Evolutionary conservation across 2,113 vertebrate genomes (phyloP), one percentile per base, ranked within the genome.

Genomic region (Rhadina sibilatrix): DNA sequence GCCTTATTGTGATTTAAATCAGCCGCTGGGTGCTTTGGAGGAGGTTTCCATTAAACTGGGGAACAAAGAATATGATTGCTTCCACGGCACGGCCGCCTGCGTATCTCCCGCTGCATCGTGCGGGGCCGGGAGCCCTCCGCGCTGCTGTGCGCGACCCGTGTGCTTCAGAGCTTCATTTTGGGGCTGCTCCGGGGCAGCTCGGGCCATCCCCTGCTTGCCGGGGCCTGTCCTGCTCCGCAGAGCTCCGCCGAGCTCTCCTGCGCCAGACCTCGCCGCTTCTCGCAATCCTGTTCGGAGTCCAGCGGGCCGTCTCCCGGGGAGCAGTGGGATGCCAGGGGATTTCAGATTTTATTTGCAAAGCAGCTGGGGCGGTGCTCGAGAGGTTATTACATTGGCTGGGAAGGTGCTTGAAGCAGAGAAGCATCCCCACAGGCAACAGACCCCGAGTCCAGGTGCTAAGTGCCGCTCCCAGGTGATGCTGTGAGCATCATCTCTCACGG

Each of bases 1-100:
- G 9, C 90, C 47, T 71, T 42, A 96, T 96, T 97, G 90, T 96
- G 94, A 97, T 97, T 96, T 97, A 97, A 97, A 97, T 96, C 78
- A 86, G 87, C 66, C 22, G 8, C 71, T 60, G 89, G 79, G 49
- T 66, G 83, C 70, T 90, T 91, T 93, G 93, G 70, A 92, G 83
- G 53, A 93, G 71, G 89, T 89, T 97, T 96, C 60, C 76, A 95
- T 91, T 78, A 94, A 96, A 94, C 37, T 46, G 54, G 46, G 77
- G 97, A 97, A 97, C 86, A 97, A 97, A 97, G 94, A 89, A 75
- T 40, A 64, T 50, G 85, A 94, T 68, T 92, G 84, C 92, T 92
- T 93, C 60, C 85, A 13, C 18, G 8, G 59, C 95, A 35, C 63
- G 82, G 92, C 91, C 23, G 52, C 83, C 79, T 70, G 89, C 47